A percentile compares a stretch with the other conserved stretches of the same genome.
These are phyloP conservation scores for Planiliza haematocheilus DNA, from an alignment of 2,113 vertebrate species.

Conservation along the genomic window DNA sequence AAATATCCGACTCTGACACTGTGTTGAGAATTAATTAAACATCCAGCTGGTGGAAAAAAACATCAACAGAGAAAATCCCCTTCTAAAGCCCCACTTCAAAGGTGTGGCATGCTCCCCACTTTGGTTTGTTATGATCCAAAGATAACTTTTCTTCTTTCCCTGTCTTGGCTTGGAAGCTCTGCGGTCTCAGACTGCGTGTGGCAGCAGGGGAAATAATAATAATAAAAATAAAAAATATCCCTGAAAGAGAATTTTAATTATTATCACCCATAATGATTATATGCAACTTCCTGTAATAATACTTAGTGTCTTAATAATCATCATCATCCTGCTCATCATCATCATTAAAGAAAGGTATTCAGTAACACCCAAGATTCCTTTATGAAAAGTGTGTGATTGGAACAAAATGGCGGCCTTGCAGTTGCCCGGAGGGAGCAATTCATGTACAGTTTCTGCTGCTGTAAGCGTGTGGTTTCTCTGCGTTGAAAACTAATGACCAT, in stretches of 20 bases:
- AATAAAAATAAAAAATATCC: conserved; percentile 3
- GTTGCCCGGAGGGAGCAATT: conserved; percentile 49
- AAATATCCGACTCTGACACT: conserved; percentile 70
- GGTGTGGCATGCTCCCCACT: conserved; percentile 55
- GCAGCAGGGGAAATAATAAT: not conserved
- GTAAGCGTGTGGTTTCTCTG: conserved; percentile 51
- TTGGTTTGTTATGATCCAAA: conserved; percentile 68
- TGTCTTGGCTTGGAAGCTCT: conserved; percentile 47
- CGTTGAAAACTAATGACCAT: conserved; percentile 57
- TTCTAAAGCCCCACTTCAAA: conserved; percentile 64
- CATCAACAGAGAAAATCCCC: conserved; percentile 73
- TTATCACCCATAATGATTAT: conserved; percentile 69
- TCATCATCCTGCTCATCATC: conserved; percentile 26
- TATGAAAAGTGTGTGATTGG: conserved; percentile 18
- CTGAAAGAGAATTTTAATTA: conserved; percentile 43
- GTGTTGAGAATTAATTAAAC: conserved; percentile 77
- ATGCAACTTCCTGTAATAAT: conserved; percentile 51
- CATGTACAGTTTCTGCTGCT: conserved; percentile 26
- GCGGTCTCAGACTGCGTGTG: not conserved
- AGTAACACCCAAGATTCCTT: conserved; percentile 28
- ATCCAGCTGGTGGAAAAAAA: conserved; percentile 67
- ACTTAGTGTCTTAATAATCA: conserved; percentile 52
- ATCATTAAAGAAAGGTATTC: conserved; percentile 16
- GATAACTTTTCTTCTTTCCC: conserved; percentile 50
- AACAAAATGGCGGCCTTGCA: conserved; percentile 35